Evolutionary conservation across 2,888 invertebrate species (phyloP).

Genomic region (Metacarcinus magister): DNA sequence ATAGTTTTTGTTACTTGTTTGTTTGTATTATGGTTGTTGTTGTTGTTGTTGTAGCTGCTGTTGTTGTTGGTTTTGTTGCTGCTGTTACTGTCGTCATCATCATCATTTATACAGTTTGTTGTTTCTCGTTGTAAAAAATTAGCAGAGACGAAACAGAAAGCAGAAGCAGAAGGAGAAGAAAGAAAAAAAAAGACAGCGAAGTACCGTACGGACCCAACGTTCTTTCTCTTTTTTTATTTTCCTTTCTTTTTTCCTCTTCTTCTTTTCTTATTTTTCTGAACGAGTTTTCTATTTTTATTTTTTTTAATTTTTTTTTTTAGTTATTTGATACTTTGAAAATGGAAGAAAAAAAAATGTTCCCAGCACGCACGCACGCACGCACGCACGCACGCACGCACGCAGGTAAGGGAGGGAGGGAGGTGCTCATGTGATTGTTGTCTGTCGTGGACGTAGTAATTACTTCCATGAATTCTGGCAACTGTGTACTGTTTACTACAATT

Average conservation of each 20-base stretch:
- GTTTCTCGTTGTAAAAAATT: no score
- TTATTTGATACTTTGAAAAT: background rate
- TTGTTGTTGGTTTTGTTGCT: no score
- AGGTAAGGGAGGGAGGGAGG: background rate
- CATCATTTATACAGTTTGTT: no score
- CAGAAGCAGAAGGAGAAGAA: no score
- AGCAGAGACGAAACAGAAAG: no score
- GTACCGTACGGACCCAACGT: background rate
- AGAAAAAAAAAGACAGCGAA: background rate
- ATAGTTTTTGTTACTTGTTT: no score
- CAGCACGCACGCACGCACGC: no score
- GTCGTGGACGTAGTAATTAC: background rate
- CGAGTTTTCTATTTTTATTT: background rate
- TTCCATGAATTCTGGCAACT: background rate
- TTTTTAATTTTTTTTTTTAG: background rate
- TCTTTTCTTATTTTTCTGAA: background rate
- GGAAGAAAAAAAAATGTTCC: background rate
- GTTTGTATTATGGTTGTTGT: no score
- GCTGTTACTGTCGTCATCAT: no score
- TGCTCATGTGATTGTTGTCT: background rate
- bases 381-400: no score
- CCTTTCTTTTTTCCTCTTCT: background rate
- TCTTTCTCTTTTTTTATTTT: background rate
- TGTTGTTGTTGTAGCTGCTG: no score
- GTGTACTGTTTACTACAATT: background rate